Percentiles rank a stretch among this genome's conserved stretches.
Evolutionary conservation across 2,888 invertebrate genomes (phyloP).

Genomic region (Drosophila multiciliata): DNA sequence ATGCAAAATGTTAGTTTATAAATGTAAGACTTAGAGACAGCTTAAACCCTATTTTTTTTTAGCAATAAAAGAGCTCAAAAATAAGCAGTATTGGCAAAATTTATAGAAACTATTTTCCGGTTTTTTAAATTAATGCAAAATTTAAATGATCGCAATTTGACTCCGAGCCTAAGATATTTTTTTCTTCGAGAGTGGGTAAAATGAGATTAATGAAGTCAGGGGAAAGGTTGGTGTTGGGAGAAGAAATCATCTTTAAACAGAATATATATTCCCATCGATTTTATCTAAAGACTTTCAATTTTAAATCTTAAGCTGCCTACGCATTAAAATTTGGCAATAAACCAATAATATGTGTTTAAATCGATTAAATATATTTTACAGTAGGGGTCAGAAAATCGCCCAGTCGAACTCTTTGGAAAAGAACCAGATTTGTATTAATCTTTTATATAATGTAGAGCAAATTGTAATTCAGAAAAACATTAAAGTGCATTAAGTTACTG

Average conservation of each 20-base stretch:
- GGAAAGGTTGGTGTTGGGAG: not conserved
- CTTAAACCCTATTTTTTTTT: not conserved
- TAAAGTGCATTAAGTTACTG: constrained; percentile 7
- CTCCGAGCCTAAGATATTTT: too few relatives aligned
- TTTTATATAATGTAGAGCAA: not conserved
- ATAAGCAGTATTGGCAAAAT: not conserved
- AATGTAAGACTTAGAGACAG: not conserved
- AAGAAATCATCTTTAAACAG: not conserved
- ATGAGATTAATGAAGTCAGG: not conserved
- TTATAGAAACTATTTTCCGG: not conserved
- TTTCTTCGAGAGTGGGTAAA: not conserved
- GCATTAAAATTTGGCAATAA: not conserved
- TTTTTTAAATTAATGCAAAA: not conserved
- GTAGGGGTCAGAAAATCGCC: not conserved
- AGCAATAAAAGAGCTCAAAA: not conserved
- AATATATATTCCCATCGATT: not conserved
- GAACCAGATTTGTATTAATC: not conserved
- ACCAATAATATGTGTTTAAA: not conserved
- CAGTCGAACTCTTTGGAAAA: not conserved
- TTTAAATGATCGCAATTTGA: not conserved
- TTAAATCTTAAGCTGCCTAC: not conserved
- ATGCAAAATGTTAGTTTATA: not conserved
- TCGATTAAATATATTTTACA: not conserved
- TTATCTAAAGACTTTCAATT: not conserved
- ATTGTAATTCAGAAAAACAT: not conserved